These are phyloP conservation scores for Acheta domesticus DNA, from an alignment of 2,888 invertebrate species.

Conservation along the genomic window DNA sequence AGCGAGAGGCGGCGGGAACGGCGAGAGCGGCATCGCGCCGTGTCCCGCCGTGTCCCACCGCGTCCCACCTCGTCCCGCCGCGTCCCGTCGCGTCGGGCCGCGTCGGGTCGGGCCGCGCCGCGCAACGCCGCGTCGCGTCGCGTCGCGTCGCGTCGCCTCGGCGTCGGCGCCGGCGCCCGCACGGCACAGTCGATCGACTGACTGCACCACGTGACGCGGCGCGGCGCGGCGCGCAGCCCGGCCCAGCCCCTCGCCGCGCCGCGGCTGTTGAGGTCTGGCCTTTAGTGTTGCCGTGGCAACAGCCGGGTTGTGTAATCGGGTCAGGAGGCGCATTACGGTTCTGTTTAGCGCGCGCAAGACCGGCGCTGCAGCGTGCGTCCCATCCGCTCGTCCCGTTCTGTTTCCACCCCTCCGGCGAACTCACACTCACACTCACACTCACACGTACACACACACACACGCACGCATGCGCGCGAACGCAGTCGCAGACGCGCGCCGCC, in stretches of 20 bases:
- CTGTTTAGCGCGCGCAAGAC: constrained; percentile 9
- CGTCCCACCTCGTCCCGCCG: no score
- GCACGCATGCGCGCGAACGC: no score
- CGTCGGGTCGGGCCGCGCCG: no score
- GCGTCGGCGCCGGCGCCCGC: background rate
- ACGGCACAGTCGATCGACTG: background rate
- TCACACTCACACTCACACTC: no score
- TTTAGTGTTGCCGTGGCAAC: constrained; percentile 6
- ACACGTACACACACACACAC: no score
- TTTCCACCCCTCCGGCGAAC: no score
- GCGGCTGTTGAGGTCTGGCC: constrained; percentile 8
- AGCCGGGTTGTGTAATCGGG: constrained; percentile 18
- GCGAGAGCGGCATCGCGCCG: no score
- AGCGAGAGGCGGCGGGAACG: no score
- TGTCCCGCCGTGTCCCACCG: no score
- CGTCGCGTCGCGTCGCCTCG: background rate
- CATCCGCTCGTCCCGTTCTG: background rate
- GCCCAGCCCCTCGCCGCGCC: background rate
- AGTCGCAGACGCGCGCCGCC: no score
- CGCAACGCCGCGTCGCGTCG: no score
- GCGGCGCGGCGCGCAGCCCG: background rate
- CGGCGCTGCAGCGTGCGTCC: constrained; percentile 3
- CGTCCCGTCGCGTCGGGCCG: no score
- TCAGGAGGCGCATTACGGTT: constrained; percentile 11
- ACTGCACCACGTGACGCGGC: background rate